Evolutionary conservation across 2,888 invertebrate species (phyloP).

Genomic region (Tetragonula carbonaria): DNA sequence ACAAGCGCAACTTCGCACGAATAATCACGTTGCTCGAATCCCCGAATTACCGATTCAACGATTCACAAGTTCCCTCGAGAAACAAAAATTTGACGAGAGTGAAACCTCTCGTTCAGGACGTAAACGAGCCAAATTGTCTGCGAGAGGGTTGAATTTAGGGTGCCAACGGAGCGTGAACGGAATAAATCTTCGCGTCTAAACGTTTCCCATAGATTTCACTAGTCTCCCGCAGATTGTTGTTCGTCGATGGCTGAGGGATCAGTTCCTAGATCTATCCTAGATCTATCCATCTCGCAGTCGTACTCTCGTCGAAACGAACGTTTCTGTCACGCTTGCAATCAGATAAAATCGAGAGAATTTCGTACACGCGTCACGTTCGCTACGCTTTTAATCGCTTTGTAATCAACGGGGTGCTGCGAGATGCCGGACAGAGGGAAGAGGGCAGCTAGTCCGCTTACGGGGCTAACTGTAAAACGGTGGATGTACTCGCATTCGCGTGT

Average conservation of each 20-base stretch:
- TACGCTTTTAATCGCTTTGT: conserved; percentile 54
- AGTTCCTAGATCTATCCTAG: neutral
- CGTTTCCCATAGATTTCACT: neutral
- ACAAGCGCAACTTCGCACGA: no score
- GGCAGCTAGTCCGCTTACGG: conserved; percentile 18
- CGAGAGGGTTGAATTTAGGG: no score
- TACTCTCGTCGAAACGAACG: neutral
- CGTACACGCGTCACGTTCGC: conserved; percentile 65
- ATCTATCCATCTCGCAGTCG: neutral
- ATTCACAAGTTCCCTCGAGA: no score
- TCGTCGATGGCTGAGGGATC: neutral
- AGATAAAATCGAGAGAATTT: conserved; percentile 63
- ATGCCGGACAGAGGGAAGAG: conserved; percentile 18
- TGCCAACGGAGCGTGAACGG: neutral
- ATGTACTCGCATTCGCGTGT: conserved; percentile 5
- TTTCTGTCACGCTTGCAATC: conserved; percentile 39
- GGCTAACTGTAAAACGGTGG: conserved; percentile 47
- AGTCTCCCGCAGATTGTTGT: neutral
- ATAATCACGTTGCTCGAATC: no score
- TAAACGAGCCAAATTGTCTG: no score
- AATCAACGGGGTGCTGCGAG: conserved; percentile 42
- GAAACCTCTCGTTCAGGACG: no score
- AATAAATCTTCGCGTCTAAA: neutral
- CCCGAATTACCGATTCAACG: no score
- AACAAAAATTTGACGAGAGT: no score